phyloP scores from a whole-genome alignment of 1,140 invertebrate species.

The Nautilus pompilius region DNA sequence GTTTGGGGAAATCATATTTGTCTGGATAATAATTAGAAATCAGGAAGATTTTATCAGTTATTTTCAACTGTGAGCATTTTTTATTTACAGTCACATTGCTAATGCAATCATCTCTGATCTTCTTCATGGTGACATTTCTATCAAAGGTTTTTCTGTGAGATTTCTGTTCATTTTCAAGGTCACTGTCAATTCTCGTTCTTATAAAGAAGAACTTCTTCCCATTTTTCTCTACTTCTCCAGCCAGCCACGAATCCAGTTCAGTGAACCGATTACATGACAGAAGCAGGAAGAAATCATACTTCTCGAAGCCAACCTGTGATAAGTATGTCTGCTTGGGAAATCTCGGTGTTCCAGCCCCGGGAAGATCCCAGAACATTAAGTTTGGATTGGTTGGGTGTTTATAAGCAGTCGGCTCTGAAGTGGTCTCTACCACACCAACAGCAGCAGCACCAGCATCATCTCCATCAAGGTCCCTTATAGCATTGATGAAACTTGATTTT shows the following conservation, averaged over 20 bases:
- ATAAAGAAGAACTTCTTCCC: constrained; percentile 14
- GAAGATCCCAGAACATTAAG: constrained; percentile 22
- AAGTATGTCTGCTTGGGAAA: constrained; percentile 12
- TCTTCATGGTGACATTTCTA: too few relatives aligned
- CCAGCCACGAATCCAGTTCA: constrained; percentile 15
- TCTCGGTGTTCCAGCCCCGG: constrained; percentile 9
- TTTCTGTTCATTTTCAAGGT: too few relatives aligned
- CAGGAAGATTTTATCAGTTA: too few relatives aligned
- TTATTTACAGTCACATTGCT: too few relatives aligned
- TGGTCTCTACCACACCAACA: constrained; percentile 11
- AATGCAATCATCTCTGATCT: too few relatives aligned
- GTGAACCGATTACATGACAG: constrained; percentile 5
- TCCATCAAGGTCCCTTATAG: constrained; percentile 11
- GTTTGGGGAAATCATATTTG: too few relatives aligned
- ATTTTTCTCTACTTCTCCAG: constrained; percentile 3
- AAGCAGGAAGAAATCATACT: constrained; percentile 14
- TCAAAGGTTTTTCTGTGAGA: too few relatives aligned
- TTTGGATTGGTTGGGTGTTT: constrained; percentile 18
- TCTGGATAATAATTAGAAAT: too few relatives aligned
- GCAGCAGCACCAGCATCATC: constrained; percentile 13
- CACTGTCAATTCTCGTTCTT: constrained; percentile 9
- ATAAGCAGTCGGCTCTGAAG: constrained; percentile 17
- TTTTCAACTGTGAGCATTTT: too few relatives aligned
- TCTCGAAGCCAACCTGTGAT: constrained; percentile 9
- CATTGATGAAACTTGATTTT: constrained; percentile 24